phyloP scores from a whole-genome alignment of 2,113 vertebrate genomes.

The Damaliscus lunatus region DNA sequence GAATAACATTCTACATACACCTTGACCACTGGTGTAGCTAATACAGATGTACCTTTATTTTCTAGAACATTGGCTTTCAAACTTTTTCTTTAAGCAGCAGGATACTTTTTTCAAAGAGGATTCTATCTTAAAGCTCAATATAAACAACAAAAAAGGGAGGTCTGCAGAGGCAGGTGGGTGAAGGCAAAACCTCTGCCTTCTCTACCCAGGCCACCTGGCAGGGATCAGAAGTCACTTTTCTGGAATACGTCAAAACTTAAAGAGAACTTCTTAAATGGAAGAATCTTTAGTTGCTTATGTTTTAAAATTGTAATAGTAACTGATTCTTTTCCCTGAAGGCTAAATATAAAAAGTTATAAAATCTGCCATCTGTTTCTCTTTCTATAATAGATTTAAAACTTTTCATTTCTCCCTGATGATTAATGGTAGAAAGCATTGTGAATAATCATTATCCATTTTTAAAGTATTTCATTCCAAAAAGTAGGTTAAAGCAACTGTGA shows the following conservation, averaged over 20 bases:
- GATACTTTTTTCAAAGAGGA: neutral
- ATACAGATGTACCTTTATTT: neutral
- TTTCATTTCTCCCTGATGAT: conserved; percentile 13
- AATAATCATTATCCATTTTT: neutral
- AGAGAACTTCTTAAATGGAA: neutral
- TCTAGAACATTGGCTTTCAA: neutral
- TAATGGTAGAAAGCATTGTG: neutral
- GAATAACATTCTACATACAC: neutral
- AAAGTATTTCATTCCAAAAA: neutral
- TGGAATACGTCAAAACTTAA: neutral
- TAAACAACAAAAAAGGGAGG: neutral
- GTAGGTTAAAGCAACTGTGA: neutral
- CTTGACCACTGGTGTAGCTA: neutral
- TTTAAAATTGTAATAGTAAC: neutral
- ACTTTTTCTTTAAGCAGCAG: neutral
- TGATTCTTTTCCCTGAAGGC: neutral
- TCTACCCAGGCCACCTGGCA: neutral
- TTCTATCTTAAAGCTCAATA: conserved; percentile 10
- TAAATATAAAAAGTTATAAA: conserved; percentile 37
- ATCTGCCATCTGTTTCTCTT: conserved; percentile 4
- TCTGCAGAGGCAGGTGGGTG: neutral
- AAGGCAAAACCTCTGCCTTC: neutral
- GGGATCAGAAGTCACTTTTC: neutral
- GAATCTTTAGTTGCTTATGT: neutral
- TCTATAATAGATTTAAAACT: neutral